Base-by-base conservation (phyloP, 2,113 vertebrate species). In the Podarcis raffonei region DNA sequence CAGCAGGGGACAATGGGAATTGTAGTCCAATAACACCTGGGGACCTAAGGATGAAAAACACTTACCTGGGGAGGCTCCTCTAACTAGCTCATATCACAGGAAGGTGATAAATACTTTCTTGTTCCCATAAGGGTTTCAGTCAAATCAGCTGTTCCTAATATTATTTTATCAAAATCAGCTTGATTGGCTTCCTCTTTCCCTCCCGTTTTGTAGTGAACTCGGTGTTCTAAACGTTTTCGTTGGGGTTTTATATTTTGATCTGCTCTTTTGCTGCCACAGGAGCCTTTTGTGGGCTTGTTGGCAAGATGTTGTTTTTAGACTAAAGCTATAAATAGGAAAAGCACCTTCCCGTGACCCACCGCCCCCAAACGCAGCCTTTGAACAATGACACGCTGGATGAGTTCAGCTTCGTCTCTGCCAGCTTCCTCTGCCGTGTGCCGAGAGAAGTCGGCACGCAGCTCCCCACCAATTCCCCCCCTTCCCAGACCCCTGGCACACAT, bases 291-390 rank as follows among this genome's bases (percentile, higher is more conserved):
- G 4, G 65, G 39, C 62, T 69, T n/a, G 68, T 13, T 69, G 81
- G 74, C 42, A 57, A 25, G 39, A n/a, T n/a, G 42, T 62, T 35
- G 57, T 42, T 81, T 74, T 87, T 48, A 72, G 13, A 71, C 39
- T 87, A 30, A 84, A 68, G 39, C 59, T 78, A 83, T 83, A 84
- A 83, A 86, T 68, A 68, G 74, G 72, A 68, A 53, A 57, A 69
- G 23, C 81, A 32, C 48, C 77, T 89, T 89, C 71, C 13, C 3
- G 22, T 76, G 72, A 69, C 74, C 87, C n/a, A 42, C 39, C 4
- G 30, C 25, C 12, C 74, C 15, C 13, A 30, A 66, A 81, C 5
- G n/a, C 69, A 57, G 87, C 6, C 39, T 75, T 85, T 62, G 4
- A 62, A 75, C 22, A 39, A 25, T 62, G 32, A 23, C 35, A 48